These are phyloP conservation scores for Glossosoma conforme DNA, from an alignment of 1,140 invertebrate species.

Conservation along the genomic window DNA sequence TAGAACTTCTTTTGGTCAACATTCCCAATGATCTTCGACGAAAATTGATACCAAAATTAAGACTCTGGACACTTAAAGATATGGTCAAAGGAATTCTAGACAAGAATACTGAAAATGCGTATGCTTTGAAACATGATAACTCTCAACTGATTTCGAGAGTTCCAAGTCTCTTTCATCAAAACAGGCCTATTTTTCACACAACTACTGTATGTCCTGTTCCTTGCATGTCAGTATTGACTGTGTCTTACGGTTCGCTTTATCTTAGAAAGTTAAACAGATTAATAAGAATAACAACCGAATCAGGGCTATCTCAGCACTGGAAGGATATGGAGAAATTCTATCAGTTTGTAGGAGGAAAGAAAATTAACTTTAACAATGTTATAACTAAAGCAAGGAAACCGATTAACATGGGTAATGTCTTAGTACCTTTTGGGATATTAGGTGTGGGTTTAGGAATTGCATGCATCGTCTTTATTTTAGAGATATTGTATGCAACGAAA, in stretches of 20 bases:
- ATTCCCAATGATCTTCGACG: neutral
- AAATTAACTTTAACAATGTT: too few relatives aligned
- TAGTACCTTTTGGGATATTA: too few relatives aligned
- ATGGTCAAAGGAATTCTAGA: slow-evolving; percentile 8
- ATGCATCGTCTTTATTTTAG: too few relatives aligned
- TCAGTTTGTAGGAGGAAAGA: too few relatives aligned
- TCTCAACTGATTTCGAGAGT: slow-evolving; percentile 36
- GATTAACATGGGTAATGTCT: too few relatives aligned
- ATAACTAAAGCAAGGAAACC: too few relatives aligned
- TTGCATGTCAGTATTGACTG: slow-evolving; percentile 40
- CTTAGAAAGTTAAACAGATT: slow-evolving; percentile 36
- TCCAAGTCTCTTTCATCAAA: slow-evolving; percentile 36
- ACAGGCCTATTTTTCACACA: slow-evolving; percentile 38
- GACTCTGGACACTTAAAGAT: neutral
- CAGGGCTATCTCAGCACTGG: slow-evolving; percentile 40
- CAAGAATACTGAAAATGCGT: slow-evolving; percentile 36
- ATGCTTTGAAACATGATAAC: slow-evolving; percentile 38
- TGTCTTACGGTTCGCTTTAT: slow-evolving; percentile 43
- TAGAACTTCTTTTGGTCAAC: neutral
- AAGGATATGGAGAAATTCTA: slow-evolving; percentile 35
- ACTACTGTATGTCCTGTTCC: slow-evolving; percentile 40
- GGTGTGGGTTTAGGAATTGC: too few relatives aligned
- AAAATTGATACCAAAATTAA: neutral
- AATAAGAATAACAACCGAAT: slow-evolving; percentile 38
- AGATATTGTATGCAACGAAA: too few relatives aligned